Evolutionary conservation across 2,113 vertebrate species (phyloP).

Genomic region (Rhipidura dahli): DNA sequence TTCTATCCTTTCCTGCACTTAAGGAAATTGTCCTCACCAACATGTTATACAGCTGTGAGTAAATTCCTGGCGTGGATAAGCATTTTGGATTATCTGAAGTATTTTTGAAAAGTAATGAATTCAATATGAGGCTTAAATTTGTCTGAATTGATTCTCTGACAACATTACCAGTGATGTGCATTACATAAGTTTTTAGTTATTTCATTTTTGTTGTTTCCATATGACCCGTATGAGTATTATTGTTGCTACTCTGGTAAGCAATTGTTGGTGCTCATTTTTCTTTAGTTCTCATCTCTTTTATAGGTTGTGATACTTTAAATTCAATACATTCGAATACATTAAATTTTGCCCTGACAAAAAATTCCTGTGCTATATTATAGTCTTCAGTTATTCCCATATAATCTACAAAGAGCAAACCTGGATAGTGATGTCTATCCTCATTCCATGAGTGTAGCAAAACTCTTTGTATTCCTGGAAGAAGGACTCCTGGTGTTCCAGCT

Average conservation of each 20-base stretch:
- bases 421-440: not conserved
- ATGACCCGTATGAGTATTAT: not conserved
- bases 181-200: not conserved
- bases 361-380: accelerated
- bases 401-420: not conserved
- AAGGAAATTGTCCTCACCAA: not conserved
- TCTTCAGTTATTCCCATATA: not conserved
- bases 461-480: not conserved
- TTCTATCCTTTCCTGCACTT: not conserved
- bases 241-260: not conserved
- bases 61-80: not conserved
- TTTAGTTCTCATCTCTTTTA: not conserved
- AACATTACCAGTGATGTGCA: not conserved
- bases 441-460: accelerated
- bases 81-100: not conserved
- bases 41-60: not conserved
- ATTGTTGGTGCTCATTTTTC: not conserved
- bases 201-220: not conserved
- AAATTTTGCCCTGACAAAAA: not conserved
- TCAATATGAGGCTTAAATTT: not conserved
- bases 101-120: not conserved
- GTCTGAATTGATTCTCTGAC: not conserved
- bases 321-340: not conserved
- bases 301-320: not conserved
- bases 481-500: not conserved